Base-by-base conservation (phyloP, 1,140 invertebrate genomes). In the Drosophila equinoxialis region DNA sequence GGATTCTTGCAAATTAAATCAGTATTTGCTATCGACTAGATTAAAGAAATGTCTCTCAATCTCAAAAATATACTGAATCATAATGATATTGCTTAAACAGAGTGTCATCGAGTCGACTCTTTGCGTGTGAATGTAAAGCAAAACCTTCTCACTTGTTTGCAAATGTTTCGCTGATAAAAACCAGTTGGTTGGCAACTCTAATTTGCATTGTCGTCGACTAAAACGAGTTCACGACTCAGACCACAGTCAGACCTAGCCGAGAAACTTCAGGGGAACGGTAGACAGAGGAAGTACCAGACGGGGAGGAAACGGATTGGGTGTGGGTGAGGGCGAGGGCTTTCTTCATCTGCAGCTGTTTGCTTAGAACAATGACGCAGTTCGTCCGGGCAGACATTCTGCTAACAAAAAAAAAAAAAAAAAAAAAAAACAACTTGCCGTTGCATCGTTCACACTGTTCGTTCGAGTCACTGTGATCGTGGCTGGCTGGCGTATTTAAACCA, bases 181-280 rank as follows among this genome's bases (percentile, higher is more conserved):
- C 84, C 80, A 87, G 84, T 89, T 82, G 62, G 75, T 79, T 70
- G 74, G 82, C 67, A 78, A 79, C 84, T 78, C 77, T 89, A 84
- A 87, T 87, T 87, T 87, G 84, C 84, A 87, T 87, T 87, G 86
- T 58, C 42, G 81, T 65, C 58, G 41, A 30, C 59, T 23, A 20
- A 65, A 78, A 68, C 67, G 66, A 64, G 77, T 79, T 79, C 63
- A 45, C 61, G 39, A 59, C 57, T 17, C 57, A 59, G 26, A 55
- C 65, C 75, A 45, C 74, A 51, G 74, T 64, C 74, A 14, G 59
- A 57, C 63, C 3, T 17, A 68, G 59, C 42, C 45, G 58, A 13
- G 37, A 39, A 39, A 39, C 11, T 39, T 39, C 11, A 39, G 65
- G 77, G 64, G 54, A 64, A 57, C 26, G 58, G 35, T 6, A n/a